Conservation (phyloP, 2,888 invertebrate species). For the Panzeria rudis region DNA sequence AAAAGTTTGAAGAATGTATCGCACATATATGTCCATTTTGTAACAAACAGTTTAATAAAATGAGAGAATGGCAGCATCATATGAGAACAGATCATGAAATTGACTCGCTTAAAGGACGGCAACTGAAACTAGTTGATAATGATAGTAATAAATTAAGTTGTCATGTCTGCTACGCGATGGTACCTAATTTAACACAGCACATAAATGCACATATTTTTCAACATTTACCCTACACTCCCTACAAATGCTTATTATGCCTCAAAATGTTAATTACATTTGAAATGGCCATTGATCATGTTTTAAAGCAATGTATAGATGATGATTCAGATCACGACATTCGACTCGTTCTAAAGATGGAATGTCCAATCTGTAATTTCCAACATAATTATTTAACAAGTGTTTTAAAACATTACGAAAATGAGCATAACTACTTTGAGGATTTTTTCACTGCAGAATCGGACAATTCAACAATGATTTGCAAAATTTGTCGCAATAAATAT, state of each 20-base stretch:
- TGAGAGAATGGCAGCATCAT: conserved; percentile 61
- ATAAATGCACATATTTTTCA: conserved; percentile 65
- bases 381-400: background rate
- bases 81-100: conserved; percentile 58
- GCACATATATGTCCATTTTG: conserved; percentile 70
- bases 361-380: conserved; percentile 40
- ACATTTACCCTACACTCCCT: conserved; percentile 66
- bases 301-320: conserved; percentile 35
- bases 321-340: background rate
- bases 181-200: conserved; percentile 40
- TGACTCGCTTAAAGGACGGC: conserved; percentile 51
- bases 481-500: conserved; percentile 4
- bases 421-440: conserved; percentile 43
- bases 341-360: conserved; percentile 31
- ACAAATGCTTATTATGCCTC: conserved; percentile 60
- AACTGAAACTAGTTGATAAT: conserved; percentile 48
- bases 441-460: conserved; percentile 10
- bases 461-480: conserved; percentile 12
- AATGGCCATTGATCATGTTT: conserved; percentile 53
- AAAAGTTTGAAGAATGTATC: conserved; percentile 61
- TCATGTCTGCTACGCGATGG: conserved; percentile 45
- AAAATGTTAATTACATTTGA: conserved; percentile 41
- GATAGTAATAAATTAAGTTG: conserved; percentile 53
- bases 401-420: background rate
- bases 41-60: conserved; percentile 47